Percentiles rank a stretch among this genome's conserved stretches.
These are phyloP conservation scores for Peucedramus taeniatus DNA, from an alignment of 2,113 vertebrate species.

Conservation along the genomic window DNA sequence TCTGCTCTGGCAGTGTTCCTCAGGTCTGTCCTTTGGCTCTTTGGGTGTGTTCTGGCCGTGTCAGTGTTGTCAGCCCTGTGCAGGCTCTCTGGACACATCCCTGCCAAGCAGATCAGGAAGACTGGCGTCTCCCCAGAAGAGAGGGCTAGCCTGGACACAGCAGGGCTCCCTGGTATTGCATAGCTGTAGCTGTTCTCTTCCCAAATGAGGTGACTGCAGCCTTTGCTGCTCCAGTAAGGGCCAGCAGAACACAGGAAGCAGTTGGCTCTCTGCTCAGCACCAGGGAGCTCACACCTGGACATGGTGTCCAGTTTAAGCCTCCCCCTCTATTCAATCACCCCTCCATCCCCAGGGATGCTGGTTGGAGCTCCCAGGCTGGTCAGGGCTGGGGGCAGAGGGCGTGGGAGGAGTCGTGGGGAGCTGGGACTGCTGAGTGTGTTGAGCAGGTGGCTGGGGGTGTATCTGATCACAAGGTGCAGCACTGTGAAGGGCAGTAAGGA, in stretches of 20 bases:
- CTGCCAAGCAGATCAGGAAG: neutral
- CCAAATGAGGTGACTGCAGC: accelerated
- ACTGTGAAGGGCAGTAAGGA: neutral
- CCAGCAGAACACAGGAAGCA: neutral
- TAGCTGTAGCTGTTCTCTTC: neutral
- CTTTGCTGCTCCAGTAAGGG: accelerated
- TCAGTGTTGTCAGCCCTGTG: neutral
- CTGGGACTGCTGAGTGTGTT: neutral
- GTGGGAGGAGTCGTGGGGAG: neutral
- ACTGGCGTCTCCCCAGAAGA: neutral
- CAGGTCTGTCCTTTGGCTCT: neutral
- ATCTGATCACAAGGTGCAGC: neutral
- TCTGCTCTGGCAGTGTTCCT: neutral
- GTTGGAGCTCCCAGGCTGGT: neutral
- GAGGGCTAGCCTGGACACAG: neutral
- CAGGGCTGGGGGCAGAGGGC: neutral
- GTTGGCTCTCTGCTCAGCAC: neutral
- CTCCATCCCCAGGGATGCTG: neutral
- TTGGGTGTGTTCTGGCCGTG: accelerated
- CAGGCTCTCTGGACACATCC: neutral
- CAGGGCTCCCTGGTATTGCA: neutral
- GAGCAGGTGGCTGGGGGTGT: neutral
- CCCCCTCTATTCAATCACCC: accelerated
- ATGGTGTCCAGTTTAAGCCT: neutral
- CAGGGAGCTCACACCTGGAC: neutral